Evolutionary conservation across 2,888 invertebrate species (phyloP), one percentile per base, ranked within the genome.

Genomic region (Phrixothrix hirtus): DNA sequence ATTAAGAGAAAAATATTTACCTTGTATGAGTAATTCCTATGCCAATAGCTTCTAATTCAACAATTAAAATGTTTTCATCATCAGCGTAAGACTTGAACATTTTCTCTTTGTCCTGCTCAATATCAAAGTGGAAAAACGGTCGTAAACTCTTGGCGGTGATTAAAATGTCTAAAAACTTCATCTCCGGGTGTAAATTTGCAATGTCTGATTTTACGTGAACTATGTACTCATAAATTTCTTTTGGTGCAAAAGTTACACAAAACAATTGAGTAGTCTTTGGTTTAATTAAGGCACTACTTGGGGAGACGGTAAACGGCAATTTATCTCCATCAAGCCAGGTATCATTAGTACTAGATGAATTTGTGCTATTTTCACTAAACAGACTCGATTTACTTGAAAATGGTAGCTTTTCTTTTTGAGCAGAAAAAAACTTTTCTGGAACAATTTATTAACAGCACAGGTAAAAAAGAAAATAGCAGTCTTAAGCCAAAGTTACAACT

Each of bases 91-190:
- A 77, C 66, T 72, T 71, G 1, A 64, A 55, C 55, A 77, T 76
- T 38, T 80, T 76, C 55, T 77, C 72, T 15, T 77, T 75, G 38
- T 82, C 85, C 50, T 83, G 82, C 57, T 83, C 82, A 32, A 87
- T 75, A 58, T 87, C 86, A 62, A 89, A 83, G 68, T 88, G 87
- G 63, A 84, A 87, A 62, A 83, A 83, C 0, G 88, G 87, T 55
- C 87, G 77, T 39, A 86, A 64, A 55, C 87, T 84, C 61, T 79
- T 81, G 0, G 80, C 88, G 31, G 69, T 73, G 29, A 87, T 70
- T 27, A 58, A 27, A 11, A 80, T 72, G 9, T 63, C 59, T 13
- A 75, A 60, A 13, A 65, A 59, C 6, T 57, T 11, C 6, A 62
- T 37, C 0, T 74, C 71, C 25, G 82, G 81, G 14, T 74, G 60